Evolutionary conservation across 1,140 invertebrate genomes (phyloP).

Genomic region (Drosophila azteca): DNA sequence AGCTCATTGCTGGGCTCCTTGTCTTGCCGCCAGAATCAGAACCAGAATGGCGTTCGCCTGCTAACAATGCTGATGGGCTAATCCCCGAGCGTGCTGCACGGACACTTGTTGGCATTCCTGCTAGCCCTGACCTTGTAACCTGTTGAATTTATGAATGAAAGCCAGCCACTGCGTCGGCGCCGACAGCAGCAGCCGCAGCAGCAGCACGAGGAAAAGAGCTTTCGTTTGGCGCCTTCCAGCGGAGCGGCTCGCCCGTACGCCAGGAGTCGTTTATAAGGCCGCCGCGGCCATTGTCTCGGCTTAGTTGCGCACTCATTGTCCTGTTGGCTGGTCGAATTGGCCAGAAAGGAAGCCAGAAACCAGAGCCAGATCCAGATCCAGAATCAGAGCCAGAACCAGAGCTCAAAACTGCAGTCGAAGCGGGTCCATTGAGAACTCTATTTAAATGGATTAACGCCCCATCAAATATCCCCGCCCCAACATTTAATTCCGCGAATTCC

Average conservation of each 20-base stretch:
- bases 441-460: not conserved
- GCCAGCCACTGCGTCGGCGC: conserved; percentile 42
- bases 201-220: conserved; percentile 42
- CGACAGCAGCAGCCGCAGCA: not conserved
- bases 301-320: conserved; percentile 74
- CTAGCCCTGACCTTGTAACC: conserved; percentile 69
- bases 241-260: conserved; percentile 11
- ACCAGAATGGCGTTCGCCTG: not conserved
- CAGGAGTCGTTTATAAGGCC: conserved; percentile 55
- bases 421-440: too few species aligned
- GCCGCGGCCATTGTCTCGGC: conserved; percentile 61
- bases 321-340: conserved; percentile 36
- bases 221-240: conserved; percentile 70
- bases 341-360: not conserved
- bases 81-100: conserved; percentile 11
- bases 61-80: conserved; percentile 22
- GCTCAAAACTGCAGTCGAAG: too few species aligned
- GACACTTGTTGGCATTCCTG: conserved; percentile 52
- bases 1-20: conserved; percentile 4
- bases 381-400: not conserved
- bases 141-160: conserved; percentile 77
- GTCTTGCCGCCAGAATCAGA: not conserved
- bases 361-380: not conserved
- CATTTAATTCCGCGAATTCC: conserved; percentile 14
- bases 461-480: not conserved